These are phyloP conservation scores for Tetranychus piercei DNA, from an alignment of 2,888 invertebrate species.

Conservation along the genomic window DNA sequence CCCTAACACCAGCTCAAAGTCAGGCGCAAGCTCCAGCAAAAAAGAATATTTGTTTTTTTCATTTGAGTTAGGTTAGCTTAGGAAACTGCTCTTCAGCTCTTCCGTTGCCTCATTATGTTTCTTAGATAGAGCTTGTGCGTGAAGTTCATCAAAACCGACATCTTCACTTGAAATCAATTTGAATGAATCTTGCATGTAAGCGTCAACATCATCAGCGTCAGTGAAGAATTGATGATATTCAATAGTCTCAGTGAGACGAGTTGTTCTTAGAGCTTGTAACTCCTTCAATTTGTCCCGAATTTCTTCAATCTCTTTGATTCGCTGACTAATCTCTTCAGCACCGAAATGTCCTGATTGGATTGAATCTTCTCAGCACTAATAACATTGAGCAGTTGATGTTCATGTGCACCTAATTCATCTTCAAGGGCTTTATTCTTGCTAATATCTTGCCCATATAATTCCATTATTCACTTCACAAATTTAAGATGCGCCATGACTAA, in stretches of 20 bases:
- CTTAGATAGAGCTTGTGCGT: conserved; percentile 88
- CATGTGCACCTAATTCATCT: conserved; percentile 77
- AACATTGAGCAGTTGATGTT: conserved; percentile 71
- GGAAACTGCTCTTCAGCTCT: conserved; percentile 84
- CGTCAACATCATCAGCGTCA: conserved; percentile 95
- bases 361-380: conserved; percentile 70
- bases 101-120: conserved; percentile 97
- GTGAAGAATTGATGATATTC: conserved; percentile 97
- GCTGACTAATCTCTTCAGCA: conserved; percentile 77
- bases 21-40: too few relatives aligned
- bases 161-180: conserved; percentile 91
- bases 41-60: too few relatives aligned
- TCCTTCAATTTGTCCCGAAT: conserved; percentile 90
- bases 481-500: too few relatives aligned
- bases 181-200: conserved; percentile 94
- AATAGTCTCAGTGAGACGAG: conserved; percentile 84
- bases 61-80: too few relatives aligned
- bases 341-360: conserved; percentile 83
- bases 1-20: too few relatives aligned
- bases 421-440: conserved; percentile 93
- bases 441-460: too few relatives aligned
- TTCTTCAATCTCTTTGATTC: conserved; percentile 73
- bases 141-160: conserved; percentile 90
- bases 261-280: conserved; percentile 69
- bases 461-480: too few relatives aligned